Conservation (phyloP, 1,140 invertebrate species). For the silkworm (Bombyx mori) region DNA sequence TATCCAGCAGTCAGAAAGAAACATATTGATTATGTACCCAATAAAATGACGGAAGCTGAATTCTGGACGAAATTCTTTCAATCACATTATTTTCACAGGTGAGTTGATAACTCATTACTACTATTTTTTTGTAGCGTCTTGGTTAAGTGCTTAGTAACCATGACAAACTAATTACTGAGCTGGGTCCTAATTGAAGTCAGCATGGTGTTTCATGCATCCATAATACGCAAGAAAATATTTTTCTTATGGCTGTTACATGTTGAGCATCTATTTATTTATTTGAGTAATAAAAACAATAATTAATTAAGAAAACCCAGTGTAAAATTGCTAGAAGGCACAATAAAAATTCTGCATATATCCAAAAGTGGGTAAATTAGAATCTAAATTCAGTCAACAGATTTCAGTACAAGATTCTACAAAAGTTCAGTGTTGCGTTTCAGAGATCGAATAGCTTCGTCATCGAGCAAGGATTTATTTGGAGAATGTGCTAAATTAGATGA, state of each 20-base stretch:
- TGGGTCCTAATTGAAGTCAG: too few species aligned
- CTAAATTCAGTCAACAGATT: not conserved
- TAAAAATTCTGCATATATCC: too few species aligned
- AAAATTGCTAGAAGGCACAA: too few species aligned
- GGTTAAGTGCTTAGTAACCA: too few species aligned
- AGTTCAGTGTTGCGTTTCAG: conserved; percentile 51
- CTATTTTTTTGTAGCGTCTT: too few species aligned
- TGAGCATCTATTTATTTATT: too few species aligned
- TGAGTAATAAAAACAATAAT: too few species aligned
- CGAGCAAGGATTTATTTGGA: conserved; percentile 94
- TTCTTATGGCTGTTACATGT: too few species aligned
- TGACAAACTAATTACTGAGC: too few species aligned
- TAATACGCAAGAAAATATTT: too few species aligned
- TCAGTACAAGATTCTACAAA: not conserved
- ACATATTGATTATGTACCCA: conserved; percentile 96
- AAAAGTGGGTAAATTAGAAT: not conserved
- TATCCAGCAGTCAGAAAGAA: conserved; percentile 99
- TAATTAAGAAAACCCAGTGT: too few species aligned
- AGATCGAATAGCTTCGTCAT: conserved; percentile 87
- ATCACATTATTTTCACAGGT: conserved; percentile 98
- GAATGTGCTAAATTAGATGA: conserved; percentile 98
- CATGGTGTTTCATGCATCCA: too few species aligned
- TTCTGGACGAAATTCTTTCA: conserved; percentile 99
- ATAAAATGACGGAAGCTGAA: conserved; percentile 94
- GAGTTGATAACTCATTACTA: conserved; percentile 7